Conservation (phyloP, 2,113 vertebrate genomes). For the Neopipo cinnamomea region DNA sequence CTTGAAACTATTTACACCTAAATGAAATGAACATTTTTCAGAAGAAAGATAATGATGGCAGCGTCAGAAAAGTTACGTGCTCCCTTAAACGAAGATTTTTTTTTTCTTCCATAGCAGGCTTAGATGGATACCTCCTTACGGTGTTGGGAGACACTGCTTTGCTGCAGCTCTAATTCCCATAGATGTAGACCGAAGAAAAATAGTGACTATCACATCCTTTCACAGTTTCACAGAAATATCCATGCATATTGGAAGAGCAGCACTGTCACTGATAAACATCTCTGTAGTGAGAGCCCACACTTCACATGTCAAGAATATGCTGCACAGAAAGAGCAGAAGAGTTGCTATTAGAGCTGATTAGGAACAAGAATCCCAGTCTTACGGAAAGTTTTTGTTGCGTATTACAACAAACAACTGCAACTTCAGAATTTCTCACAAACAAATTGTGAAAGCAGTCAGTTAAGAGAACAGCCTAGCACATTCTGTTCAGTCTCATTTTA, state of each 20-base stretch:
- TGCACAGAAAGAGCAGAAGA: background rate
- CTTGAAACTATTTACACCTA: background rate
- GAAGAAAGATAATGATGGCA: background rate
- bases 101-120: background rate
- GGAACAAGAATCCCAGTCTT: background rate
- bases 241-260: background rate
- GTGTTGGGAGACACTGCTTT: background rate
- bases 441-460: background rate
- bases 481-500: background rate
- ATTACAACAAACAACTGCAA: background rate
- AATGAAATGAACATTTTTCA: background rate
- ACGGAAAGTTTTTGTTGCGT: background rate
- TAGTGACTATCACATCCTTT: background rate
- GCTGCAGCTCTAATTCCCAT: background rate
- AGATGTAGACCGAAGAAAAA: background rate
- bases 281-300: background rate
- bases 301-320: background rate
- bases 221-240: background rate
- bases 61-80: background rate
- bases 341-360: background rate
- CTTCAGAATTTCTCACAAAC: background rate
- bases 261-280: background rate
- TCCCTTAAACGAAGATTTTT: background rate
- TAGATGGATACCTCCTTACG: background rate
- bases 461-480: background rate